Evolutionary conservation across 2,113 vertebrate species (phyloP).

Genomic region (Phycodurus eques): DNA sequence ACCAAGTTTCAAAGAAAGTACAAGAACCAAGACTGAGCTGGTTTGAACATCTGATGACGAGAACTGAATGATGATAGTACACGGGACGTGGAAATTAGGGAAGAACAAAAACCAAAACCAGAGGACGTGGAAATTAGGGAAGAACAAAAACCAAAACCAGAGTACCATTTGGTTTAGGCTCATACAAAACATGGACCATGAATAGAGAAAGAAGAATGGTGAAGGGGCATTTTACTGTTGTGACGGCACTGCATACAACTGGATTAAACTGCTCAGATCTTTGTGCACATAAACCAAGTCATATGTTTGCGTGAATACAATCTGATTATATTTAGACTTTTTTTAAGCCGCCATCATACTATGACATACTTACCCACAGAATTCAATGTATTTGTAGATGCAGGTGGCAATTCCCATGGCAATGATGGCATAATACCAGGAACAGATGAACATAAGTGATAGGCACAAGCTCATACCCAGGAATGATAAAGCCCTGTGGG

Average conservation of each 20-base stretch:
- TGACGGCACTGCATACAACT: not conserved
- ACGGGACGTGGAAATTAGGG: no score
- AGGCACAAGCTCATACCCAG: conserved; percentile 98
- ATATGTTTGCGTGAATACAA: not conserved
- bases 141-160: no score
- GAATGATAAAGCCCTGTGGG: conserved; percentile 91
- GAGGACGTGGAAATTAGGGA: no score
- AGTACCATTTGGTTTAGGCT: no score
- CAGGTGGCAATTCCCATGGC: conserved; percentile 96
- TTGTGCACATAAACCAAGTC: no score
- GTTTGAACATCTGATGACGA: not conserved
- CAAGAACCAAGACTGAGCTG: not conserved
- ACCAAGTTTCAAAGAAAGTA: not conserved
- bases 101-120: no score
- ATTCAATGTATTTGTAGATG: conserved; percentile 99
- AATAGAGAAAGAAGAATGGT: no score
- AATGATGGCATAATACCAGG: conserved; percentile 95
- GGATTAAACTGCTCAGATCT: not conserved
- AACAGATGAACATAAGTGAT: conserved; percentile 98
- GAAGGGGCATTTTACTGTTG: not conserved
- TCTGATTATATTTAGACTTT: not conserved
- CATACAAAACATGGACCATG: no score
- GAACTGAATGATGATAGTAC: no score
- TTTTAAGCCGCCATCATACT: not conserved
- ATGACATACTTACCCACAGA: conserved; percentile 83